Conservation (phyloP, 2,797 vertebrate species). For the Epinephelus malabaricus region DNA sequence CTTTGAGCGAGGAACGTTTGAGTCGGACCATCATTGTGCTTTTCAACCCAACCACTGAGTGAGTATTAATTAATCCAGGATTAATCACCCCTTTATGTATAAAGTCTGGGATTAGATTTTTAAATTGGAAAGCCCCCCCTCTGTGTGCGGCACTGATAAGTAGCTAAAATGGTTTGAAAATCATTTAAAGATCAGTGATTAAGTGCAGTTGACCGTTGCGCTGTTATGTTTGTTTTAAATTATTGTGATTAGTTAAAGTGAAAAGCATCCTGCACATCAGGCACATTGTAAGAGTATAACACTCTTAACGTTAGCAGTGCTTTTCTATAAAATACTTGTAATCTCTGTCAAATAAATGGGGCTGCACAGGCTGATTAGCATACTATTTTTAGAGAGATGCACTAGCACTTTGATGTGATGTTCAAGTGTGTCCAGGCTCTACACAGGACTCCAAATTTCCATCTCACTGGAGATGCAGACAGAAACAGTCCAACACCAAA, state of each 20-base stretch:
- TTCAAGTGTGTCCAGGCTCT: conserved; percentile 54
- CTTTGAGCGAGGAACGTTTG: conserved; percentile 7
- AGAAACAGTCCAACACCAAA: conserved; percentile 6
- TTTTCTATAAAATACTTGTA: conserved; percentile 36
- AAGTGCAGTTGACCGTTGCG: background rate
- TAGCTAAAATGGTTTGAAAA: background rate
- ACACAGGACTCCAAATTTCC: conserved; percentile 38
- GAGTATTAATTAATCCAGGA: conserved; percentile 6
- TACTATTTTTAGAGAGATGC: conserved; percentile 71
- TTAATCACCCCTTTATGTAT: conserved; percentile 14
- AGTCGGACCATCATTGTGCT: background rate
- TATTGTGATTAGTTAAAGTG: conserved; percentile 1
- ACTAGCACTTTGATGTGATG: conserved; percentile 62
- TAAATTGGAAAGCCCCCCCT: background rate
- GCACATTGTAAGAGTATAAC: conserved; percentile 17
- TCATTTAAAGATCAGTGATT: background rate
- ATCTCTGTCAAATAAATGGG: conserved; percentile 40
- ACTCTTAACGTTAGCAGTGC: conserved; percentile 5
- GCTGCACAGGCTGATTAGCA: conserved; percentile 62
- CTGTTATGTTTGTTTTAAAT: conserved; percentile 6
- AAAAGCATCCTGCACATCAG: conserved; percentile 4
- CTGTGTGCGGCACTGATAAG: background rate
- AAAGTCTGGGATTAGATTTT: conserved; percentile 34
- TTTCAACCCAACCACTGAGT: background rate
- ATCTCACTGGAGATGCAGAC: conserved; percentile 27